phyloP scores from a whole-genome alignment of 2,113 vertebrate species.

The Indri indri region DNA sequence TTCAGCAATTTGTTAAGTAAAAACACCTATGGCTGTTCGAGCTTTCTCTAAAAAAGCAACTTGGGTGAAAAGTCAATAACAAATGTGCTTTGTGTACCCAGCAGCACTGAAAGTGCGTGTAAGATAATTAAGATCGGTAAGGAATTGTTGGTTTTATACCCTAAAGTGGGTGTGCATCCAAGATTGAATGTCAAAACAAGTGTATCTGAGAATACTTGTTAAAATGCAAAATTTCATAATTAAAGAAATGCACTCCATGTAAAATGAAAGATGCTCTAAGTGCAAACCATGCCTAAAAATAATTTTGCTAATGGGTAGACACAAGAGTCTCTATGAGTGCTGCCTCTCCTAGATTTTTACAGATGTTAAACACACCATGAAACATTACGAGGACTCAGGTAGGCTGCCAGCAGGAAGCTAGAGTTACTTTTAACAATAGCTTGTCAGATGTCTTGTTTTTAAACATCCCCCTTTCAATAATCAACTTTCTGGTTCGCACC shows the following conservation, averaged over 20 bases:
- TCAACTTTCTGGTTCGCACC: background rate
- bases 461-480: background rate
- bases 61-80: slow-evolving; percentile 74
- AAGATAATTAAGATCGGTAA: slow-evolving; percentile 54
- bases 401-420: background rate
- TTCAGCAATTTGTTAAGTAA: slow-evolving; percentile 43
- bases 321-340: background rate
- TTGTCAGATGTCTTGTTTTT: slow-evolving; percentile 22
- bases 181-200: slow-evolving; percentile 72
- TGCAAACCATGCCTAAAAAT: background rate
- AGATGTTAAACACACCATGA: background rate
- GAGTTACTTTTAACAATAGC: background rate
- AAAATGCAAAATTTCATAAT: slow-evolving; percentile 3
- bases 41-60: slow-evolving; percentile 24
- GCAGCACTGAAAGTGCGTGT: slow-evolving; percentile 53
- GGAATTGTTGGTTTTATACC: background rate
- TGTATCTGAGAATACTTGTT: background rate
- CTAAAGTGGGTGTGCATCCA: slow-evolving; percentile 69
- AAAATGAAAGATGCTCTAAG: background rate
- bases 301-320: background rate
- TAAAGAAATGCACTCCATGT: background rate
- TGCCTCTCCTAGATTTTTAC: background rate
- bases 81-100: slow-evolving; percentile 71
- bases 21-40: slow-evolving; percentile 39
- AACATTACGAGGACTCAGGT: background rate